Evolutionary conservation across 2,888 invertebrate species (phyloP).

Genomic region (Patella depressa): DNA sequence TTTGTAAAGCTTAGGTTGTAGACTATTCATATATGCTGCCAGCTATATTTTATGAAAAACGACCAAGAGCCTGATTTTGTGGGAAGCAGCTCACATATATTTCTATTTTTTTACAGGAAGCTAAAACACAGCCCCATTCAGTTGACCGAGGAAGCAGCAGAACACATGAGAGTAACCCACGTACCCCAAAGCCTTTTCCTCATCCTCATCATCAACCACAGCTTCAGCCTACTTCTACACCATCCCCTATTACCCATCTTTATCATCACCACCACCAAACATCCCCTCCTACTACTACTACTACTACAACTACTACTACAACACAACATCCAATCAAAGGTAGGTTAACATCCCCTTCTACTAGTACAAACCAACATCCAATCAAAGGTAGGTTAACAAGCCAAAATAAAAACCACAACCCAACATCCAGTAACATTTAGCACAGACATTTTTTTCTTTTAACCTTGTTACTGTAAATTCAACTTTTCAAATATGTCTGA

Average conservation of each 20-base stretch:
- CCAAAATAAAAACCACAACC: not conserved
- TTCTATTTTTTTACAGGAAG: too few relatives aligned
- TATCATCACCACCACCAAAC: not conserved
- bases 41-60: too few relatives aligned
- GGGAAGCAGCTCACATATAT: too few relatives aligned
- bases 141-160: too few relatives aligned
- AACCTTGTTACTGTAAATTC: too few relatives aligned
- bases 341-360: constrained; percentile 14
- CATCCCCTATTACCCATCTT: constrained; percentile 12
- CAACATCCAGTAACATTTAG: too few relatives aligned
- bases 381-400: not conserved
- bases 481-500: too few relatives aligned
- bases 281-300: not conserved
- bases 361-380: not conserved
- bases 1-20: too few relatives aligned
- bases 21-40: too few relatives aligned
- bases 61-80: too few relatives aligned
- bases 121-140: too few relatives aligned
- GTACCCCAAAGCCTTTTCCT: not conserved
- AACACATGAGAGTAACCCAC: not conserved
- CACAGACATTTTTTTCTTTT: too few relatives aligned
- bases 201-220: constrained; percentile 19
- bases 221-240: constrained; percentile 2
- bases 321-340: not conserved
- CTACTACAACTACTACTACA: not conserved